Evolutionary conservation across 2,113 vertebrate genomes (phyloP).

Genomic region (Eleginops maclovinus): DNA sequence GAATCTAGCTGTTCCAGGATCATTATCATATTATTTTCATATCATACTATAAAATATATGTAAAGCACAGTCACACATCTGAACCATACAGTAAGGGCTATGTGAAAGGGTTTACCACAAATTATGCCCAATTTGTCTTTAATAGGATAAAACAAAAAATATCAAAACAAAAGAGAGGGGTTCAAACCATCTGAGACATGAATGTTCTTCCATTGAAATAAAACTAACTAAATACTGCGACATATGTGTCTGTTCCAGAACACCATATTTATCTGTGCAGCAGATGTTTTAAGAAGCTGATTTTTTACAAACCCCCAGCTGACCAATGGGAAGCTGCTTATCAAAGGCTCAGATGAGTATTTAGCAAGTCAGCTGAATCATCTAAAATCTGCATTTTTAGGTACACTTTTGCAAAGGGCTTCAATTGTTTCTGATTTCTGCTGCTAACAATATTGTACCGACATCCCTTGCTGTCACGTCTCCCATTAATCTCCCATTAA

Average conservation of each 20-base stretch:
- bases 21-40: no score
- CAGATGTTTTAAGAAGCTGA: slow-evolving; percentile 41
- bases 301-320: slow-evolving; percentile 48
- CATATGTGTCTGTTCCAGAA: slow-evolving; percentile 12
- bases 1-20: background rate
- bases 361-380: background rate
- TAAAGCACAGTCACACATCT: background rate
- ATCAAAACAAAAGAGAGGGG: background rate
- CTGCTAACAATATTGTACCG: slow-evolving; percentile 2
- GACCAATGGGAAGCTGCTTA: slow-evolving; percentile 35
- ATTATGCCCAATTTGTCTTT: background rate
- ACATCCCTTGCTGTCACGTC: slow-evolving; percentile 14
- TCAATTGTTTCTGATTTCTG: background rate
- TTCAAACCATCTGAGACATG: slow-evolving; percentile 2
- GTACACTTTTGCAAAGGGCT: background rate
- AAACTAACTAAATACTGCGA: slow-evolving; percentile 22
- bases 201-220: slow-evolving; percentile 39
- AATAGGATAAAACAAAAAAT: background rate
- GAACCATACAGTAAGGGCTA: background rate
- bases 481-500: slow-evolving; percentile 45
- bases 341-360: slow-evolving; percentile 30
- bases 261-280: slow-evolving; percentile 26
- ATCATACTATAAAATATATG: no score
- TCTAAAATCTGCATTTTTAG: slow-evolving; percentile 9
- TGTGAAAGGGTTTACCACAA: background rate